These are phyloP conservation scores for Drosophila vallismaia DNA, from an alignment of 2,888 invertebrate species.

Conservation along the genomic window DNA sequence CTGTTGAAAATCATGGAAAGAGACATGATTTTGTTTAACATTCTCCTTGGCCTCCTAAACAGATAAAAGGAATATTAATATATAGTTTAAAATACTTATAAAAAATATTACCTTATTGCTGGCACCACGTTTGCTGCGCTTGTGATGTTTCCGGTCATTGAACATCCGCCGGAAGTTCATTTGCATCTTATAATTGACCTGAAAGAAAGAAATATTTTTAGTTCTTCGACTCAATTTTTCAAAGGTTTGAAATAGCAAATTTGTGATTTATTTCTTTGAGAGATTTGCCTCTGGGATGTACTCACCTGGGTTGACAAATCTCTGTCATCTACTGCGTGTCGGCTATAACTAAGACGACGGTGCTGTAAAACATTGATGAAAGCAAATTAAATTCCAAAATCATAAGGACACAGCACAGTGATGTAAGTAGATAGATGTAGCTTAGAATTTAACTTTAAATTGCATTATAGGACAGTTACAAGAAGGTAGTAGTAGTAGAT, in stretches of 20 bases:
- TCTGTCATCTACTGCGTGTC: slow-evolving; percentile 94
- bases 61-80: slow-evolving; percentile 3
- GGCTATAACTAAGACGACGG: slow-evolving; percentile 94
- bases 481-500: slow-evolving; percentile 28
- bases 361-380: slow-evolving; percentile 86
- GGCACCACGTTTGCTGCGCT: slow-evolving; percentile 91
- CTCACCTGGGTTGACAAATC: slow-evolving; percentile 92
- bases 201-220: slow-evolving; percentile 37
- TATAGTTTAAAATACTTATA: not conserved
- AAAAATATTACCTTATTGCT: slow-evolving; percentile 88
- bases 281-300: slow-evolving; percentile 59
- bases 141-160: slow-evolving; percentile 93
- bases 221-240: not conserved
- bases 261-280: slow-evolving; percentile 24
- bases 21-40: slow-evolving; percentile 92
- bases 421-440: slow-evolving; percentile 26
- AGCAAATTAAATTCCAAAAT: slow-evolving; percentile 52
- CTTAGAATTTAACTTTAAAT: slow-evolving; percentile 25
- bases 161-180: slow-evolving; percentile 95
- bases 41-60: slow-evolving; percentile 87
- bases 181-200: slow-evolving; percentile 93
- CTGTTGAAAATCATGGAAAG: slow-evolving; percentile 95
- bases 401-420: slow-evolving; percentile 36
- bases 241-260: not conserved
- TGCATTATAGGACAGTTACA: slow-evolving; percentile 35